These are phyloP conservation scores for Plusia festucae DNA, from an alignment of 2,888 invertebrate species.

Conservation along the genomic window DNA sequence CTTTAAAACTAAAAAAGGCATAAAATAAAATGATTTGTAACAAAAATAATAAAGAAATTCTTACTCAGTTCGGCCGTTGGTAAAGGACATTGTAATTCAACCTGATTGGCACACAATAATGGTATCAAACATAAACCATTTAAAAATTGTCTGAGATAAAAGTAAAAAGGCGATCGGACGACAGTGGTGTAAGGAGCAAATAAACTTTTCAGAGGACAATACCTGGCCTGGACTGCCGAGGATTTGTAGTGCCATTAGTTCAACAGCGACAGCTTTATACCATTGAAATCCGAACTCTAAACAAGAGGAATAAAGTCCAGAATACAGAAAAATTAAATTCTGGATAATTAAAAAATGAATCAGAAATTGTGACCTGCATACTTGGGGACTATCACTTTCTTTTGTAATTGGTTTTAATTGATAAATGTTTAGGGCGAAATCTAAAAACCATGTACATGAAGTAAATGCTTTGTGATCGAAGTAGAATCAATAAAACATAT, in stretches of 20 bases:
- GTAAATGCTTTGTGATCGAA: slow-evolving; percentile 10
- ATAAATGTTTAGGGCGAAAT: slow-evolving; percentile 49
- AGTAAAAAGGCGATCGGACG: slow-evolving; percentile 81
- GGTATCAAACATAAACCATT: slow-evolving; percentile 88
- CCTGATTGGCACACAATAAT: slow-evolving; percentile 89
- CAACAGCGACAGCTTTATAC: slow-evolving; percentile 60
- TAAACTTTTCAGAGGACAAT: slow-evolving; percentile 83
- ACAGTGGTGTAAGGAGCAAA: slow-evolving; percentile 83
- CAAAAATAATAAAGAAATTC: slow-evolving; percentile 83
- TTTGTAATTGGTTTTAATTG: slow-evolving; percentile 69
- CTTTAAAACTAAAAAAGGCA: slow-evolving; percentile 76
- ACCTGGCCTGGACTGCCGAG: slow-evolving; percentile 81
- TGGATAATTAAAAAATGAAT: slow-evolving; percentile 77
- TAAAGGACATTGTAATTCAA: slow-evolving; percentile 89
- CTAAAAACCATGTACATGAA: slow-evolving; percentile 30
- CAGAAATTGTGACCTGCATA: slow-evolving; percentile 74
- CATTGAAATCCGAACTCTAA: slow-evolving; percentile 56
- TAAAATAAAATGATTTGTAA: slow-evolving; percentile 84
- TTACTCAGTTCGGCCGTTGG: slow-evolving; percentile 82
- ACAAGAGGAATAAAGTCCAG: slow-evolving; percentile 41
- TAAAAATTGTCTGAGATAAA: slow-evolving; percentile 88
- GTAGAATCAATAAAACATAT: background rate
- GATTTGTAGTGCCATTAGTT: slow-evolving; percentile 88
- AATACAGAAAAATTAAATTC: slow-evolving; percentile 24
- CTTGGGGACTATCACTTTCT: slow-evolving; percentile 71